Conservation (phyloP, 2,113 vertebrate species). For the Syrmaticus mikado region DNA sequence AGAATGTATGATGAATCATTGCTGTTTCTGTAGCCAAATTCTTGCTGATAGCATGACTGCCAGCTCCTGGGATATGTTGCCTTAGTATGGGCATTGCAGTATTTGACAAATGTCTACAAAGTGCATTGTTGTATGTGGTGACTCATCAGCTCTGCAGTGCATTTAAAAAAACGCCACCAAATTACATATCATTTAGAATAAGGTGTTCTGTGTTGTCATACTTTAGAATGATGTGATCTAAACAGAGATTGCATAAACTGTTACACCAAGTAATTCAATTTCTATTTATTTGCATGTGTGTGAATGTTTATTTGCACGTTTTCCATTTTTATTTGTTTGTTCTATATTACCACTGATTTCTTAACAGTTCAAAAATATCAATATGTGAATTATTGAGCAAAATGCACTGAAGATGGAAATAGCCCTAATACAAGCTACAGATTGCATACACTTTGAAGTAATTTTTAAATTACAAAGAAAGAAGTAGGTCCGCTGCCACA, state of each 20-base stretch:
- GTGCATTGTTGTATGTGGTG: neutral
- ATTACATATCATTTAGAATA: neutral
- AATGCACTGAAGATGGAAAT: neutral
- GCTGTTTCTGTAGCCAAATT: conserved; percentile 76
- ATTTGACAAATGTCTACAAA: conserved; percentile 54
- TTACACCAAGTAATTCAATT: neutral
- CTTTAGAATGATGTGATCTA: neutral
- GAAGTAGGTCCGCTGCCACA: neutral
- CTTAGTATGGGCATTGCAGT: conserved; percentile 78
- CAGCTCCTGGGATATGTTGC: conserved; percentile 70
- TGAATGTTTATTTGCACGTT: neutral
- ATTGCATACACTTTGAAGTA: neutral
- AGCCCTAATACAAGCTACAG: neutral
- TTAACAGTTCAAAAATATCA: neutral
- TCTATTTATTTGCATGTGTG: neutral
- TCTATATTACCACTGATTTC: neutral
- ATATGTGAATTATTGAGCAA: neutral
- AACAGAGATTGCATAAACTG: neutral
- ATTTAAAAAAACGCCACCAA: neutral
- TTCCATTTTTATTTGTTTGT: neutral
- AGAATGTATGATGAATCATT: conserved; percentile 79
- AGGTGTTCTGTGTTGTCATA: neutral
- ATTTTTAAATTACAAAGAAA: neutral
- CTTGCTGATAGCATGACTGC: conserved; percentile 76
- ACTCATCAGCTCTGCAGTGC: conserved; percentile 15